Base-by-base conservation (phyloP, 2,797 vertebrate genomes). In the Characodon lateralis region DNA sequence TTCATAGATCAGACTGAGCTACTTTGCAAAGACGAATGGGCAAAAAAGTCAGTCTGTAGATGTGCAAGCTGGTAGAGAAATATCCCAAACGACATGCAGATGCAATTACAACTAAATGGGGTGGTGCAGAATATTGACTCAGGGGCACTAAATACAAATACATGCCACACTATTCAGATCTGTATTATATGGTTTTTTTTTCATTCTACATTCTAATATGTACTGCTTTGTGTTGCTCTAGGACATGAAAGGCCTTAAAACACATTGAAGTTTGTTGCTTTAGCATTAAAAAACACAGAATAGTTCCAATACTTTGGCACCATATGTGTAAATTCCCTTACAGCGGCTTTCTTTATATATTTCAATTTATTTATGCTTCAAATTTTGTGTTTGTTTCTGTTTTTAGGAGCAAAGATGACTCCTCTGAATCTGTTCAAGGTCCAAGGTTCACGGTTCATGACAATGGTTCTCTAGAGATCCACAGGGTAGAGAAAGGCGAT, bases 391-490 rank as follows among this genome's bases (percentile, higher is more conserved):
- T 2, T 83, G 2, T 51, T 83, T 85, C 20, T 77, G 10, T 68
- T 79, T 81, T 24, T 88, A 99, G 98, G 98, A 95, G 95, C 59
- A 97, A 93, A 87, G 96, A 96, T 0, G 96, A 97, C 41, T 96
- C 93, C 69, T 90, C 95, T 0, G 89, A 91, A 26, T 93, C 95
- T 0, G 93, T 98, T 0, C 92, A 95, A 8, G 86, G 95, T 0
- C 82, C 76, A 0, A 94, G 93, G 48, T 96, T 97, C 14, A 86
- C 72, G 0, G 5, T 95, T 8, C 93, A 96, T 6, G 87, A 91
- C 79, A 97, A 98, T 0, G 98, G 97, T 20, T 97, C 97, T 0
- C 86, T 99, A 70, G 96, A 98, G 90, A 96, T 99, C 89, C 84
- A 83, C 71, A 80, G 73, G 0, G 87, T 93, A 0, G 93, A 85